Evolutionary conservation across 2,888 invertebrate species (phyloP), one percentile per base, ranked within the genome.

Genomic region (Auanema sp.): DNA sequence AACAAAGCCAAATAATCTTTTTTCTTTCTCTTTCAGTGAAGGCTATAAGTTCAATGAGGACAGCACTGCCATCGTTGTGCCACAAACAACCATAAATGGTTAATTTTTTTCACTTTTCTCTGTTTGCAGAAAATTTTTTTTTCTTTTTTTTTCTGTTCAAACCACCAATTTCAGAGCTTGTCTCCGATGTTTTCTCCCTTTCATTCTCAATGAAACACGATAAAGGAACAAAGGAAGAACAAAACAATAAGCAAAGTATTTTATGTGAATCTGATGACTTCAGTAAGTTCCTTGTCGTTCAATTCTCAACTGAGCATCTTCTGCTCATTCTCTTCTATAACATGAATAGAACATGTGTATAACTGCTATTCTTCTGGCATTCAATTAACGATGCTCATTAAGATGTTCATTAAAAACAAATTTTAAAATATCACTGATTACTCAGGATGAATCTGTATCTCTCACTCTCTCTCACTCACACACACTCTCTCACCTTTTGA

Each of bases 191-290:
- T 25, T 97, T 98, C 87, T 91, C 92, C 64, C 88, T 98, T 79
- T 89, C 92, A 50, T 92, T 93, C 11, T 96, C 97, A 92, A 91
- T 98, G 89, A 89, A 93, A 57, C 97, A 97, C 86, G 91, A 91
- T 49, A 89, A 90, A 14, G 89, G 90, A 49, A 69, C 55, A n/a
- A 71, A 69, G 71, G 79, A 89, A 74, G 92, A 93, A 85, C 92
- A 92, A 79, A 93, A 92, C 83, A 88, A 90, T 73, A 98, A 98
- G 86, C 97, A 98, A 84, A 96, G 97, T 83, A 90, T 98, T 79
- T 87, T 98, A 52, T 98, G 98, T 85, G 91, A 92, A 80, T 93
- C 96, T 25, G 98, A 98, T 85, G 94, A 96, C 84, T 94, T 95
- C 84, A 93, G 94, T 93, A 33, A 33, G 33, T 33, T 33, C 3